phyloP scores from a whole-genome alignment of 2,797 vertebrate genomes.

The Myotis daubentonii region DNA sequence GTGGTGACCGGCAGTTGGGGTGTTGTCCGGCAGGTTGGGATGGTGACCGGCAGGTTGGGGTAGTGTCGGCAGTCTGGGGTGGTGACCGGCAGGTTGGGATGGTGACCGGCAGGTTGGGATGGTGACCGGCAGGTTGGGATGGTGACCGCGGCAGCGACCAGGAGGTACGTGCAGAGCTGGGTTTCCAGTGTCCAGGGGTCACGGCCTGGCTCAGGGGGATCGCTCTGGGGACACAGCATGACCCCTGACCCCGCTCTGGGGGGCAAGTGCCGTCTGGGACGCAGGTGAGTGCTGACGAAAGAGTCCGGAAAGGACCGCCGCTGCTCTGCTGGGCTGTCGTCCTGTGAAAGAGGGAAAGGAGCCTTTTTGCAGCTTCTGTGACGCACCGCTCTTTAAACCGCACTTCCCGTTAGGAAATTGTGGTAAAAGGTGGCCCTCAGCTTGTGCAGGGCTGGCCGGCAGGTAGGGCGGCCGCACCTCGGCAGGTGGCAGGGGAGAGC shows the following conservation, averaged over 20 bases:
- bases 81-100: conserved; percentile 36
- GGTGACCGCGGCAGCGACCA: background rate
- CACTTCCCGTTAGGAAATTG: background rate
- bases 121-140: conserved; percentile 34
- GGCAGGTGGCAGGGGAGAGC: no score
- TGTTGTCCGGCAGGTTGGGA: no score
- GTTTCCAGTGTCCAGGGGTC: background rate
- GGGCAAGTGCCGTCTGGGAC: background rate
- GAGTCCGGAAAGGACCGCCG: background rate
- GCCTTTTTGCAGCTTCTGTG: background rate
- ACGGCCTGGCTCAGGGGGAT: no score
- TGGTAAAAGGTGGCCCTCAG: background rate
- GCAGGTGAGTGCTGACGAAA: background rate
- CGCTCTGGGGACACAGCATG: background rate
- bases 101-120: conserved; percentile 40
- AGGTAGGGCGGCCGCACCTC: no score
- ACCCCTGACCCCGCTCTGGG: background rate
- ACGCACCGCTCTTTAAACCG: background rate
- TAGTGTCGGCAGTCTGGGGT: conserved; percentile 25
- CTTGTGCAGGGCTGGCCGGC: no score
- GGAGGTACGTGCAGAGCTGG: background rate
- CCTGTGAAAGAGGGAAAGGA: background rate
- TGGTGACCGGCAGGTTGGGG: background rate
- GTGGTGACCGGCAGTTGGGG: background rate
- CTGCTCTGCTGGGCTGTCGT: background rate